Evolutionary conservation across 2,797 vertebrate genomes (phyloP), one percentile per base, ranked within the genome.

Genomic region (Danio tinwini): DNA sequence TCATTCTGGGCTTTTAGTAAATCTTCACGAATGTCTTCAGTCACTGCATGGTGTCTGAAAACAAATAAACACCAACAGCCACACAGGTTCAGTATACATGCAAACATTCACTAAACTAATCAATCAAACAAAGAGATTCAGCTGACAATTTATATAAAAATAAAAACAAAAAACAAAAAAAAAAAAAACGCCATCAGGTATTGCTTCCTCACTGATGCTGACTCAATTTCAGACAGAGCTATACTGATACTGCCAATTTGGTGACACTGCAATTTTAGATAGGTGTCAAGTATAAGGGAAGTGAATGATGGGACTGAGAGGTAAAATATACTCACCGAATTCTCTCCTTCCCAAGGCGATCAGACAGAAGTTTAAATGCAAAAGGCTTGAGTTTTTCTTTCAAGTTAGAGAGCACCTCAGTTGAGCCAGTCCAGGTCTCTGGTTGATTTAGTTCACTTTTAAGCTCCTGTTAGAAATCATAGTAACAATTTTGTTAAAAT

Each of bases 41-140:
- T 87, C 1, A 88, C 82, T 0, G 87, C 89, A 39, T 87, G 87
- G 95, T 94, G 96, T 90, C 98, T 99, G 91, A 81, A n/a, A 55
- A 74, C 68, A 84, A 39, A 76, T 21, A 73, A n/a, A 62, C 39
- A 78, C 47, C 16, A 39, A 49, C 9, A 50, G 14, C 7, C n/a
- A 71, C 37, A 37, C 5, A 44, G 6, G 9, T 45, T 2, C n/a
- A n/a, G n/a, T 69, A 5, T 47, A 47, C 5, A 40, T 17, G 16
- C 6, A 39, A 62, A 40, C 0, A 29, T 6, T 58, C 1, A 49
- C 45, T 68, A 7, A 49, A 50, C 45, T 68, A 62, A 62, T n/a
- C 3, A 3, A 45, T 45, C n/a, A 47, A 65, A 45, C 17, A 2
- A 44, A 63, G 9, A 65, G n/a, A 67, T 13, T 29, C 12, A 65